Conservation (phyloP, 2,797 vertebrate species). For the Lithobates pipiens region DNA sequence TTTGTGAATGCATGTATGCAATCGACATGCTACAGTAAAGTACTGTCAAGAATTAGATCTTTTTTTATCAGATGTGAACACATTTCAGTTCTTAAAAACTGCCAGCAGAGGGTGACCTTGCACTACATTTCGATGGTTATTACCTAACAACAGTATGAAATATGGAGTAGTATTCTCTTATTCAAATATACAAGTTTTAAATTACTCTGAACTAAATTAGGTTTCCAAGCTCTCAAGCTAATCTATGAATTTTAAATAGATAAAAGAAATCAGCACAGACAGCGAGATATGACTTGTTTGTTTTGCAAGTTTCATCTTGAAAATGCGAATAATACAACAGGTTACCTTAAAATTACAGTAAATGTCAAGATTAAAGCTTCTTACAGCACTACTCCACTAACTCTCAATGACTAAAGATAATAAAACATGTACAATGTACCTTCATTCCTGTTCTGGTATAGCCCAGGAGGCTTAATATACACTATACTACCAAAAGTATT, state of each 20-base stretch:
- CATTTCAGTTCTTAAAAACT: neutral
- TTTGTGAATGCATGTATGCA: neutral
- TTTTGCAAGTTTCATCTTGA: neutral
- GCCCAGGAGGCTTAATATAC: too few species aligned
- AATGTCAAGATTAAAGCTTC: neutral
- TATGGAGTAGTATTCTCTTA: neutral
- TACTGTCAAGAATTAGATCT: neutral
- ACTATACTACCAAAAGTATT: too few species aligned
- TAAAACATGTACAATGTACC: too few species aligned
- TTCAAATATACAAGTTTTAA: neutral
- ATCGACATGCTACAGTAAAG: neutral
- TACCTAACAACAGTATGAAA: neutral
- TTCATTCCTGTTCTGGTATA: too few species aligned
- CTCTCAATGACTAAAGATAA: too few species aligned
- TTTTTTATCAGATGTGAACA: too few species aligned
- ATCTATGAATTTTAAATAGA: constrained; percentile 3
- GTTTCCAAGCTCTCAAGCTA: constrained; percentile 2
- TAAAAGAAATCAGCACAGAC: neutral
- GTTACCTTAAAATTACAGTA: neutral
- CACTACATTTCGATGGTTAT: neutral
- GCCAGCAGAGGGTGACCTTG: constrained; percentile 18
- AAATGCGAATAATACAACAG: neutral
- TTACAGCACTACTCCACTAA: too few species aligned
- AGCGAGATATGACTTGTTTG: neutral
- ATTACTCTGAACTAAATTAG: neutral